phyloP scores from a whole-genome alignment of 2,888 invertebrate genomes.

The Pycnomerus fuliginosus region DNA sequence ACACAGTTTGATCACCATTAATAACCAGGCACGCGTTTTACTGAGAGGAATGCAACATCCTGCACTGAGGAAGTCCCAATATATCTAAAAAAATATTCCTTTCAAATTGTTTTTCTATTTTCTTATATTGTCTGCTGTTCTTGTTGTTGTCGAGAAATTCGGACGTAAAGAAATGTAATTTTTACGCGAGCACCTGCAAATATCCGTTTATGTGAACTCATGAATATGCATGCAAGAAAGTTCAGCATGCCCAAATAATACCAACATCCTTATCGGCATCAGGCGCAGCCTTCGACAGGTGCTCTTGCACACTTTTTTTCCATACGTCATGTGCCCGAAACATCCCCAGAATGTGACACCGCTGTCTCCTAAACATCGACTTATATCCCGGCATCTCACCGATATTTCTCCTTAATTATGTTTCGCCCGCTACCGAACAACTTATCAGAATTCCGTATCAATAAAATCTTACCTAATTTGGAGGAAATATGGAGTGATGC shows the following conservation, averaged over 20 bases:
- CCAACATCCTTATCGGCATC: slow-evolving; percentile 19
- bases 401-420: slow-evolving; percentile 13
- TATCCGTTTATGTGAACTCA: slow-evolving; percentile 16
- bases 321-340: slow-evolving; percentile 3
- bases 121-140: no score
- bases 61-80: no score
- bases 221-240: slow-evolving; percentile 26
- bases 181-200: slow-evolving; percentile 19
- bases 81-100: no score
- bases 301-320: slow-evolving; percentile 5
- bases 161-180: no score
- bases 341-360: slow-evolving; percentile 12
- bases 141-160: no score
- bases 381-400: no score
- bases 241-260: slow-evolving; percentile 21
- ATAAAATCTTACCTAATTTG: slow-evolving; percentile 27
- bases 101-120: no score
- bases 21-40: no score
- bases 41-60: no score
- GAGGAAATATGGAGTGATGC: slow-evolving; percentile 1
- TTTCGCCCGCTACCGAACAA: slow-evolving; percentile 14
- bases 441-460: slow-evolving; percentile 27
- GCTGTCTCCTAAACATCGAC: no score
- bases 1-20: no score
- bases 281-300: slow-evolving; percentile 15